These are phyloP conservation scores for Dromiciops gliroides DNA, from an alignment of 2,113 vertebrate genomes.

Conservation along the genomic window DNA sequence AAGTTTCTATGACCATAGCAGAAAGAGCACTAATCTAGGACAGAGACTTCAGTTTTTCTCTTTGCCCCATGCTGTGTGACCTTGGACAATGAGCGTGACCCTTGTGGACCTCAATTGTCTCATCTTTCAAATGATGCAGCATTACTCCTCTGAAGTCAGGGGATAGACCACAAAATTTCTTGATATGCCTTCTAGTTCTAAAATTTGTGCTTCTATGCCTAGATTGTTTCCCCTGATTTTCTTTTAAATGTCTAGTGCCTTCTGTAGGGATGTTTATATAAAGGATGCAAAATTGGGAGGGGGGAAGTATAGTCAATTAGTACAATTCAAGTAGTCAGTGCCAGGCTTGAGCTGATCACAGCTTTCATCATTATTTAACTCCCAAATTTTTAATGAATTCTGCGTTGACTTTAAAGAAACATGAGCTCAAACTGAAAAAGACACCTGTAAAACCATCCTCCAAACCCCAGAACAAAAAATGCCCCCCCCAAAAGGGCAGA, in stretches of 20 bases:
- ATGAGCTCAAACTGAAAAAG: neutral
- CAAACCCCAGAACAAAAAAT: too few relatives aligned
- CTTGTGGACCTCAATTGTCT: too few relatives aligned
- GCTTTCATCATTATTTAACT: neutral
- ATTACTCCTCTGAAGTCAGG: too few relatives aligned
- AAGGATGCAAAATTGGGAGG: neutral
- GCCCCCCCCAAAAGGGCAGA: neutral
- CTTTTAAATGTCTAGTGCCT: neutral
- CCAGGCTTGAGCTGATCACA: neutral
- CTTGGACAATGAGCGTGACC: too few relatives aligned
- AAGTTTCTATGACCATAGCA: neutral
- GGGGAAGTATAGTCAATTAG: neutral
- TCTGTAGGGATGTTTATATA: neutral
- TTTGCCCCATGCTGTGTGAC: too few relatives aligned
- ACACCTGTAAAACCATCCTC: neutral
- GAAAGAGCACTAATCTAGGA: too few relatives aligned
- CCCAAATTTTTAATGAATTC: neutral
- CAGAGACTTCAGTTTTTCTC: too few relatives aligned
- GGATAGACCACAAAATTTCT: too few relatives aligned
- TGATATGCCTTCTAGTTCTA: too few relatives aligned
- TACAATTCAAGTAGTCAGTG: neutral
- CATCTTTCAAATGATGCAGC: too few relatives aligned
- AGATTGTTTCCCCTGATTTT: neutral
- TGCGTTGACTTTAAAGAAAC: neutral
- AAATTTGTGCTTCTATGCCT: neutral